phyloP scores from a whole-genome alignment of 2,113 vertebrate genomes.

The Asarcornis scutulata region DNA sequence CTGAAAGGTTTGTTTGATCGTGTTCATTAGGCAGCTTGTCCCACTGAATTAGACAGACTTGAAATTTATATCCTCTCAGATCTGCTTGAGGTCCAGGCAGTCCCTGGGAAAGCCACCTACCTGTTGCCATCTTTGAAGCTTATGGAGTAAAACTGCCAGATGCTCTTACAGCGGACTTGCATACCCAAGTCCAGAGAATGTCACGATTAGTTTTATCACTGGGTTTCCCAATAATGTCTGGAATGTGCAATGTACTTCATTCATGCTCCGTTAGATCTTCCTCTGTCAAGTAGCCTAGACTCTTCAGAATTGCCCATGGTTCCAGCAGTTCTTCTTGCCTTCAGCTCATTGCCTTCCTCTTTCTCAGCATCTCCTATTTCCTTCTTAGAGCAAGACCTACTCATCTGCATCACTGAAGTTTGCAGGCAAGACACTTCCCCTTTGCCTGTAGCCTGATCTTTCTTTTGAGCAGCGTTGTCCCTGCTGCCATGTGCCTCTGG shows the following conservation, averaged over 20 bases:
- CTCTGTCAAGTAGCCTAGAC: neutral
- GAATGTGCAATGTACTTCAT: neutral
- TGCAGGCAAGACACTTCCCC: neutral
- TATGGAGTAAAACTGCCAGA: neutral
- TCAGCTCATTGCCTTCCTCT: neutral
- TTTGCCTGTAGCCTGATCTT: neutral
- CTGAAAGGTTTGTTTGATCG: neutral
- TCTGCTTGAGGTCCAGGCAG: neutral
- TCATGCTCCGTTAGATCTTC: neutral
- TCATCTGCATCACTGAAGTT: neutral
- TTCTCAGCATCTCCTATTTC: neutral
- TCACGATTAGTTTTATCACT: fast-evolving
- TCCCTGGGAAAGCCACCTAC: fast-evolving
- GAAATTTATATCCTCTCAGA: neutral
- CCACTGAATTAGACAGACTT: neutral
- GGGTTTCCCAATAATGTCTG: neutral
- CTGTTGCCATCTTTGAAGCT: neutral
- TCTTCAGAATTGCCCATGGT: neutral
- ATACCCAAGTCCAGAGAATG: neutral
- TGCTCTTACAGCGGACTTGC: fast-evolving
- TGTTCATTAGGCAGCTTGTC: neutral
- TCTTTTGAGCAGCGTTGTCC: fast-evolving
- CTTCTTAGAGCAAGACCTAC: neutral
- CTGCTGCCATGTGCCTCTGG: neutral
- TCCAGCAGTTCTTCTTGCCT: neutral